Conservation (phyloP, 2,888 invertebrate genomes). For the Heteropelma amictum region DNA sequence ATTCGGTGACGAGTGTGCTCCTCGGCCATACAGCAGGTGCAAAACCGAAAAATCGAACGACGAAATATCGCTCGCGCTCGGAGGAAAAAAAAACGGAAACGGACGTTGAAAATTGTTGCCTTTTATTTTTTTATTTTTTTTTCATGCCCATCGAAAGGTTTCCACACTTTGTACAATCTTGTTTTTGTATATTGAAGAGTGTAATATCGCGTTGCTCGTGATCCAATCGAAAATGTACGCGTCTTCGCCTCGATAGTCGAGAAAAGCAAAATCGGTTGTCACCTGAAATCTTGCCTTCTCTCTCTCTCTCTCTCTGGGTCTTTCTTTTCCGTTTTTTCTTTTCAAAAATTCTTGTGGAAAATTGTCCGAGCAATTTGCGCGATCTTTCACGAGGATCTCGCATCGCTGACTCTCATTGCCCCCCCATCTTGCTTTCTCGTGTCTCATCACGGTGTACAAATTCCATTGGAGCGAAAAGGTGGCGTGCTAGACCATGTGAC, state of each 20-base stretch:
- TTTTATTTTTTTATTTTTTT: not conserved
- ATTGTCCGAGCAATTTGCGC: constrained; percentile 76
- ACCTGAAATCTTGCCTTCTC: constrained; percentile 32
- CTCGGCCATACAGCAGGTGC: constrained; percentile 36
- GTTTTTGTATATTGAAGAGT: constrained; percentile 25
- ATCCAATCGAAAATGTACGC: constrained; percentile 59
- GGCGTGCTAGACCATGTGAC: constrained; percentile 72
- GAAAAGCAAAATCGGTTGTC: constrained; percentile 45
- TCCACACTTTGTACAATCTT: constrained; percentile 16
- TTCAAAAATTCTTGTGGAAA: constrained; percentile 54
- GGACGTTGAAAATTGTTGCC: not conserved
- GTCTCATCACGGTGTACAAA: constrained; percentile 54
- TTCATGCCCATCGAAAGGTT: not conserved
- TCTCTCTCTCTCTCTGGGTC: constrained; percentile 40
- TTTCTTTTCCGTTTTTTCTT: not conserved
- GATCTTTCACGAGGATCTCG: constrained; percentile 69
- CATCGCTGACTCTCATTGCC: constrained; percentile 48
- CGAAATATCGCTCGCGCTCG: constrained; percentile 11
- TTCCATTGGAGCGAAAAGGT: constrained; percentile 59
- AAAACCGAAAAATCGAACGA: not conserved
- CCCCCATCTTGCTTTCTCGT: not conserved
- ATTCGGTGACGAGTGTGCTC: constrained; percentile 28
- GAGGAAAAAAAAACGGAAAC: not conserved
- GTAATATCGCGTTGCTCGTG: constrained; percentile 55
- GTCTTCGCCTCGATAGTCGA: constrained; percentile 59